Conservation (phyloP, 2,113 vertebrate genomes). For the Catagonus wagneri region DNA sequence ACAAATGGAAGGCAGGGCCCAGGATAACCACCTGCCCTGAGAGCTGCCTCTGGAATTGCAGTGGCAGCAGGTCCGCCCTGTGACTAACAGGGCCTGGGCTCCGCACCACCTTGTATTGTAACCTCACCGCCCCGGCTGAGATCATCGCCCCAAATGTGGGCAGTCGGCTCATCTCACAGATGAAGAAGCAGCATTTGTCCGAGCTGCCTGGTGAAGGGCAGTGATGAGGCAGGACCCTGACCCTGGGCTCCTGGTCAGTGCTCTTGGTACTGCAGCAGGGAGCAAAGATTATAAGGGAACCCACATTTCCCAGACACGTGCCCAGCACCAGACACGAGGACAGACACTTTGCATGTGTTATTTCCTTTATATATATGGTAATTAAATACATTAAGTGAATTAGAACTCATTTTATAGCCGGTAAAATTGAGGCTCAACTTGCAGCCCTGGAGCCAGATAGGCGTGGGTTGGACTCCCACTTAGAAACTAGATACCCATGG, state of each 20-base stretch:
- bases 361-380: not conserved
- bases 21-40: rapidly evolving
- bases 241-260: not conserved
- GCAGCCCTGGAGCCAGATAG: not conserved
- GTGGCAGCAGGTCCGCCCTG: not conserved
- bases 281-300: not conserved
- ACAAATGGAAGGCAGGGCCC: not conserved
- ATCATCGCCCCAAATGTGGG: not conserved
- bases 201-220: not conserved
- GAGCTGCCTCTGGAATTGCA: not conserved
- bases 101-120: not conserved
- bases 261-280: not conserved
- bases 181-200: not conserved
- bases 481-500: not conserved
- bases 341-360: not conserved
- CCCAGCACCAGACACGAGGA: not conserved
- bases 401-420: not conserved
- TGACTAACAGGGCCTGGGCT: not conserved
- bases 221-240: rapidly evolving
- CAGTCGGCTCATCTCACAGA: not conserved
- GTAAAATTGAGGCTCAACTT: not conserved
- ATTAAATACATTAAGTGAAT: not conserved
- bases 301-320: not conserved
- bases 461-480: not conserved
- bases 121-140: not conserved